Conservation (phyloP, 2,888 invertebrate genomes). For the Peribatodes rhomboidaria region DNA sequence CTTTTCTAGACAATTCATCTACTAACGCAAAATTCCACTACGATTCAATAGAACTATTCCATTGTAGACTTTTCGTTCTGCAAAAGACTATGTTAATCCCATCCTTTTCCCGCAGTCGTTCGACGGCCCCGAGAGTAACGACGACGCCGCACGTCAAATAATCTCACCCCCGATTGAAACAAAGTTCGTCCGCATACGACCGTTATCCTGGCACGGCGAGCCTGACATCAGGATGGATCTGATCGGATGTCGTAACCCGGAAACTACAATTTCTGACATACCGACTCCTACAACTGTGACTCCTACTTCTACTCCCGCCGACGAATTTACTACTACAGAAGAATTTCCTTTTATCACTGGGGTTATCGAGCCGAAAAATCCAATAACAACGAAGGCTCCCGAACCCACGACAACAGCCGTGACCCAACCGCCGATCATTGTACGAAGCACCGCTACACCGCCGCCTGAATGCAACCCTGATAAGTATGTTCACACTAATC, state of each 20-base stretch:
- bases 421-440: conserved; percentile 33
- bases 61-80: neutral
- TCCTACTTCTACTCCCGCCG: neutral
- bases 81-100: neutral
- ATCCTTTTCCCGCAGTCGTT: neutral
- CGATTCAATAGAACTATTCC: neutral
- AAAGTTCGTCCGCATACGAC: conserved; percentile 5
- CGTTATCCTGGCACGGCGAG: conserved; percentile 1
- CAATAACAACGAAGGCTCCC: neutral
- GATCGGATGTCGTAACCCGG: neutral
- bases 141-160: neutral
- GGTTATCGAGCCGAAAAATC: neutral
- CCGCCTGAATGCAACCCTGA: conserved; percentile 49
- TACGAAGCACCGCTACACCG: conserved; percentile 43
- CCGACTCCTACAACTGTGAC: neutral
- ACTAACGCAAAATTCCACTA: neutral
- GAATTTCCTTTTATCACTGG: neutral
- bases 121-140: conserved; percentile 2
- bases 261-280: neutral
- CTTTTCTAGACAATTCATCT: too few species aligned
- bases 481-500: conserved; percentile 43
- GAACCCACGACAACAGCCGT: neutral
- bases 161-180: conserved; percentile 6
- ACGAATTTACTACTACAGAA: neutral
- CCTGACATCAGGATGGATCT: conserved; percentile 3